These are phyloP conservation scores for Papilio polyxenes DNA, from an alignment of 1,140 invertebrate genomes.

Conservation along the genomic window DNA sequence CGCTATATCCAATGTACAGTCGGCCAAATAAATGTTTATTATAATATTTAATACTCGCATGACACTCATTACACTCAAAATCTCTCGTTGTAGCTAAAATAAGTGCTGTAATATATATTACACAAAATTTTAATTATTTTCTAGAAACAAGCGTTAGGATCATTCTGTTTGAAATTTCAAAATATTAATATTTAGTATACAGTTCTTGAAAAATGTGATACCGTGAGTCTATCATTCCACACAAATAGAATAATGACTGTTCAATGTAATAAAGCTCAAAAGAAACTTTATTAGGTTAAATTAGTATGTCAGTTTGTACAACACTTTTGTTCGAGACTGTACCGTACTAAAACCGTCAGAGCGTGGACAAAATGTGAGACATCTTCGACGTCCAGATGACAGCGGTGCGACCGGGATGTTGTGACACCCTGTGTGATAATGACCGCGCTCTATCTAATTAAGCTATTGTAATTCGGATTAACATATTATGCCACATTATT, in stretches of 20 bases:
- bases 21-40: background rate
- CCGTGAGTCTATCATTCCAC: too few species aligned
- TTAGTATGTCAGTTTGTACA: background rate
- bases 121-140: background rate
- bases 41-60: too few species aligned
- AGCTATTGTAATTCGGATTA: constrained; percentile 58
- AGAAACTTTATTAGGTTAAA: too few species aligned
- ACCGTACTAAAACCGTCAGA: constrained; percentile 44
- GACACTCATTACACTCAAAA: constrained; percentile 35
- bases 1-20: constrained; percentile 41
- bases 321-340: constrained; percentile 43
- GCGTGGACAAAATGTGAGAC: constrained; percentile 43
- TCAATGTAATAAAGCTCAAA: too few species aligned
- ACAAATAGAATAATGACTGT: too few species aligned
- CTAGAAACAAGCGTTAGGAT: background rate
- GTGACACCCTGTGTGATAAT: constrained; percentile 64
- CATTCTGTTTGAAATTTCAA: too few species aligned
- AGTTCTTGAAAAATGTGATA: too few species aligned
- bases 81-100: background rate
- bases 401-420: constrained; percentile 52
- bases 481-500: constrained; percentile 50
- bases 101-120: too few species aligned
- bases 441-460: constrained; percentile 60
- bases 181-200: too few species aligned
- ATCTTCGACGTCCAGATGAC: constrained; percentile 66